These are phyloP conservation scores for Phataginus tricuspis DNA, from an alignment of 2,797 vertebrate genomes.

Conservation along the genomic window DNA sequence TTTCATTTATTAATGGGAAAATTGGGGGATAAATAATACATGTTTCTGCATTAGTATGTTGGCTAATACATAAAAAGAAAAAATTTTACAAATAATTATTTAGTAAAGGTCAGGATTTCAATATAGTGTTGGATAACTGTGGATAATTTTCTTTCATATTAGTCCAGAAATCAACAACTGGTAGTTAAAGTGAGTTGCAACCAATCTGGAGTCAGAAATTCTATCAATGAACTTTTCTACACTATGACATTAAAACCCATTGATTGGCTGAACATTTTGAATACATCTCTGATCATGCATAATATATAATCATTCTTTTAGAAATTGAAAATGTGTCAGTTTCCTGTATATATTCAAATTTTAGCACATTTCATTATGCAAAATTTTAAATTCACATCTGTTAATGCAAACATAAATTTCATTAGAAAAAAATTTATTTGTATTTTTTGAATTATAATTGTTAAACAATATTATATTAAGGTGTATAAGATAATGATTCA, in stretches of 20 bases:
- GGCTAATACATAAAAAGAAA: neutral
- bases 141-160: neutral
- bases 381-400: neutral
- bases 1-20: too few relatives aligned
- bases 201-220: neutral
- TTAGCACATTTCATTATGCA: neutral
- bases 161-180: neutral
- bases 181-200: neutral
- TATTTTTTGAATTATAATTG: too few relatives aligned
- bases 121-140: neutral
- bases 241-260: neutral
- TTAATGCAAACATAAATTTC: neutral
- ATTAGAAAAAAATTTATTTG: neutral
- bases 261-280: neutral
- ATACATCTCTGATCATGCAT: neutral
- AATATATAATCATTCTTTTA: neutral
- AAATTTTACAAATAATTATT: neutral
- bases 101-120: neutral
- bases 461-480: too few relatives aligned
- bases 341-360: neutral
- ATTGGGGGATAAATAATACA: too few relatives aligned
- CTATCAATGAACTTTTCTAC: neutral
- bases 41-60: neutral
- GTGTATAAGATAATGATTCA: too few relatives aligned
- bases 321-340: neutral